phyloP scores from a whole-genome alignment of 2,888 invertebrate species.

The Arenicola marina region DNA sequence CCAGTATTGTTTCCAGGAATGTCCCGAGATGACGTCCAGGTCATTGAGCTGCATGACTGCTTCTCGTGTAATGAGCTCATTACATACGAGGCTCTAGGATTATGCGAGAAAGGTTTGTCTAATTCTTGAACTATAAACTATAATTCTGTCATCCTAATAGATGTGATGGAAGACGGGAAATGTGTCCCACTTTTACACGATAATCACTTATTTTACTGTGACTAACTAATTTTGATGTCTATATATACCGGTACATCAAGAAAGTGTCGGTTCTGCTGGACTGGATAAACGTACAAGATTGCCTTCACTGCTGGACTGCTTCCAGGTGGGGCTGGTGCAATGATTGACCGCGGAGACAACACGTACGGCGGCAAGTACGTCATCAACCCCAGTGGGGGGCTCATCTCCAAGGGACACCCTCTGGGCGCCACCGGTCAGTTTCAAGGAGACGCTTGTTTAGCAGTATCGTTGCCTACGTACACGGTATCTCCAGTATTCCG shows the following conservation, averaged over 20 bases:
- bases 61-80: constrained; percentile 97
- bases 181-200: too few species aligned
- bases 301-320: too few species aligned
- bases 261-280: too few species aligned
- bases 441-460: neutral
- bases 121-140: too few species aligned
- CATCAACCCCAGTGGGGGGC: constrained; percentile 98
- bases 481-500: neutral
- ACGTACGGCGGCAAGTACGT: constrained; percentile 97
- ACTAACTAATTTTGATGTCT: neutral
- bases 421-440: constrained; percentile 87
- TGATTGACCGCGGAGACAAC: constrained; percentile 92
- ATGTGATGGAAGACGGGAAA: too few species aligned
- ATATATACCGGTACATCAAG: too few species aligned
- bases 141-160: too few species aligned
- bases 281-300: too few species aligned
- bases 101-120: constrained; percentile 73
- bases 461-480: neutral
- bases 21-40: constrained; percentile 82
- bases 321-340: constrained; percentile 80
- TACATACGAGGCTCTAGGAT: constrained; percentile 93
- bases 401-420: constrained; percentile 98
- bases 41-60: constrained; percentile 96
- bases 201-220: neutral
- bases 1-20: too few species aligned